Conservation (phyloP, 2,888 invertebrate genomes). For the Stenurella melanura region DNA sequence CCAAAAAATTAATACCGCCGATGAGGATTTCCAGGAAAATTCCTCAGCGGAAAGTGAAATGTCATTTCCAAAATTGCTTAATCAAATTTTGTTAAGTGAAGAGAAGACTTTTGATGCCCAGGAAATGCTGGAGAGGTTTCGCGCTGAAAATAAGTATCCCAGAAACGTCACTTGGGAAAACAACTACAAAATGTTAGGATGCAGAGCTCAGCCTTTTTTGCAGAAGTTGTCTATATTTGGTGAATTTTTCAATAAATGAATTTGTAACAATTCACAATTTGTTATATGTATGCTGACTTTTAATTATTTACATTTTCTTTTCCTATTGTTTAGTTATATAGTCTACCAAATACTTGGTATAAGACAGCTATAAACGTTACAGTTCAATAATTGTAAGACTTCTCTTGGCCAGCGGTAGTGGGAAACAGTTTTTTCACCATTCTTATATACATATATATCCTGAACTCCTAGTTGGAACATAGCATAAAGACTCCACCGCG, state of each 20-base stretch:
- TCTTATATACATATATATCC: too few relatives aligned
- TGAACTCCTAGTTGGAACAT: too few relatives aligned
- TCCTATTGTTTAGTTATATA: too few relatives aligned
- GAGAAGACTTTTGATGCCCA: conserved; percentile 81
- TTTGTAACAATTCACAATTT: not conserved
- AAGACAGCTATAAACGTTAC: too few relatives aligned
- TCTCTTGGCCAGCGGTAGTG: too few relatives aligned
- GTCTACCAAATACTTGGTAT: too few relatives aligned
- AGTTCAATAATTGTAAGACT: not conserved
- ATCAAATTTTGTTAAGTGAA: conserved; percentile 61
- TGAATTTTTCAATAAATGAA: conserved; percentile 78
- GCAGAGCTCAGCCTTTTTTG: conserved; percentile 87
- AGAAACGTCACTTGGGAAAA: conserved; percentile 77
- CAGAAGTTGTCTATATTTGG: conserved; percentile 87
- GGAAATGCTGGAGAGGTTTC: conserved; percentile 81
- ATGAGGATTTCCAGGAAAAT: conserved; percentile 59
- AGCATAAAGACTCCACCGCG: too few relatives aligned
- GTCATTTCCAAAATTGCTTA: conserved; percentile 49
- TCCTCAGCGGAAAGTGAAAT: conserved; percentile 50
- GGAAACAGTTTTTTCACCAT: too few relatives aligned
- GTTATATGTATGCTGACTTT: not conserved
- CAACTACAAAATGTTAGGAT: conserved; percentile 83
- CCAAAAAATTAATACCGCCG: conserved; percentile 63
- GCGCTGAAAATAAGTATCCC: conserved; percentile 78
- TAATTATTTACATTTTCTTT: not conserved